These are phyloP conservation scores for Psephotus haematonotus DNA, from an alignment of 2,113 vertebrate genomes.

Conservation along the genomic window DNA sequence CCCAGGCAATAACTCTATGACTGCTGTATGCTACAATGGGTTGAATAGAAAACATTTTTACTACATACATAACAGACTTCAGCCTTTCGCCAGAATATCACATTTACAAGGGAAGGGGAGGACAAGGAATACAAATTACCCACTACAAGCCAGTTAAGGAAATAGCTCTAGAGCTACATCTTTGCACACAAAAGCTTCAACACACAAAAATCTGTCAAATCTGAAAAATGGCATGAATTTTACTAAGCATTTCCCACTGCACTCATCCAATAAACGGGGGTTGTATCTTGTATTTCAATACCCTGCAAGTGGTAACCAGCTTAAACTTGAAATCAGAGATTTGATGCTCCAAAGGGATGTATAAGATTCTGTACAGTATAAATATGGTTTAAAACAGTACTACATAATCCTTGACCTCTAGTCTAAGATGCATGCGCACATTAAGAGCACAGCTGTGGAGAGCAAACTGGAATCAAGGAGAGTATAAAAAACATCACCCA, in stretches of 20 bases:
- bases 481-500: not conserved
- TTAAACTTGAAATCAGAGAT: not conserved
- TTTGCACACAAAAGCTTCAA: not conserved
- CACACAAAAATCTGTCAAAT: not conserved
- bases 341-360: not conserved
- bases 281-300: not conserved
- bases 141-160: not conserved
- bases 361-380: not conserved
- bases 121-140: not conserved
- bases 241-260: not conserved
- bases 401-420: not conserved
- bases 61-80: not conserved
- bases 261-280: not conserved
- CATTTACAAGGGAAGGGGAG: not conserved
- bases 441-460: fast-evolving
- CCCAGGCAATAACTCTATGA: not conserved
- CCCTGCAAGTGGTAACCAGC: not conserved
- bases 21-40: not conserved
- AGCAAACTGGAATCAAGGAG: not conserved
- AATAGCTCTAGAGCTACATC: not conserved
- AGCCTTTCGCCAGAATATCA: not conserved
- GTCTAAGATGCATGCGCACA: not conserved
- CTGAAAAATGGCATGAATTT: not conserved
- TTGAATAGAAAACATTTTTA: not conserved
- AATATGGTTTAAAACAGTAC: not conserved